Percentiles rank a stretch among this genome's conserved stretches.
Conservation (phyloP, 1,140 invertebrate genomes). For the Cyphomyrmex costatus region DNA sequence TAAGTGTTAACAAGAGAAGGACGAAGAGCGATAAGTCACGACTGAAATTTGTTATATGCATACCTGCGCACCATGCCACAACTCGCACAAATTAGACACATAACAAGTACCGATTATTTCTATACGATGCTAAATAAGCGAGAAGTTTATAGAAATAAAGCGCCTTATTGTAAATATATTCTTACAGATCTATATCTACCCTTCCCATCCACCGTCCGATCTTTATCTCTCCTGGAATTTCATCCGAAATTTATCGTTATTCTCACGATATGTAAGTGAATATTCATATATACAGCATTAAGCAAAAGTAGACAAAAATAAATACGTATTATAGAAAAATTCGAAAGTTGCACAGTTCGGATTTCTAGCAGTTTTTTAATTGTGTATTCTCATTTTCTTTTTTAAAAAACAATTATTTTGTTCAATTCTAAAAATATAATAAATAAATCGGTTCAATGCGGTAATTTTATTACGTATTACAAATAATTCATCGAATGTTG, state of each 20-base stretch:
- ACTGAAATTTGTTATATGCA: slow-evolving; percentile 56
- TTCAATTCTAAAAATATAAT: slow-evolving; percentile 2
- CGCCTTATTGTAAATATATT: slow-evolving; percentile 55
- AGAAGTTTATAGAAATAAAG: slow-evolving; percentile 60
- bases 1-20: neutral
- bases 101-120: slow-evolving; percentile 53
- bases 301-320: neutral
- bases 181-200: slow-evolving; percentile 14
- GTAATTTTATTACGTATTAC: neutral
- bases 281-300: neutral
- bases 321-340: neutral
- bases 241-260: neutral
- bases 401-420: neutral
- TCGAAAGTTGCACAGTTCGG: neutral
- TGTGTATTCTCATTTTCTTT: neutral
- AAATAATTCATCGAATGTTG: neutral
- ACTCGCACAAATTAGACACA: slow-evolving; percentile 21
- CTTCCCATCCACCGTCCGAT: neutral
- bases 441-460: neutral
- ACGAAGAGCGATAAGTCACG: neutral
- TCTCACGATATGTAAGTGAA: neutral
- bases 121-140: slow-evolving; percentile 31
- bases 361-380: neutral
- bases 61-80: slow-evolving; percentile 20
- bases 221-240: neutral